Base-by-base conservation (phyloP, 2,113 vertebrate species). In the Trematomus loennbergii region DNA sequence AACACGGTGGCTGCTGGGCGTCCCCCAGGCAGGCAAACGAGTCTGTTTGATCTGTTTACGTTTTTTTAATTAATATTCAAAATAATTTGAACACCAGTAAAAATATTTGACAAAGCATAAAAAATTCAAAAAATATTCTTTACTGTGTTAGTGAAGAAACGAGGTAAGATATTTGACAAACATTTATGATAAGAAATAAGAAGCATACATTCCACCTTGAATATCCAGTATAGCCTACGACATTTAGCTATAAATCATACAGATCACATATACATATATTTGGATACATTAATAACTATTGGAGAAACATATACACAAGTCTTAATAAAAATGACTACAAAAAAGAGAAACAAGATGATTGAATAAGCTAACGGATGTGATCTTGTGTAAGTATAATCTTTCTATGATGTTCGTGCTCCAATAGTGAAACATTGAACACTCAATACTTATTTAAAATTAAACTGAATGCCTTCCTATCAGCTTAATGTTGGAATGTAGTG, bases 1-100 rank as follows among this genome's bases (percentile, higher is more conserved):
- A 91, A 89, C 83, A 71, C 68, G 36, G 89, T 71, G 75, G 53
- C 81, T 88, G 75, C 78, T 87, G 91, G 94, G 94, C 94, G 93
- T 92, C 83, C 84, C 91, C 90, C 65, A 68, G 8, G 29, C 25
- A 66, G 22, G 25, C 66, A 59, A 33, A 57, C 18, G 36, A 40
- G 36, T 40, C 36, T 40, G 7, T 40, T 8, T 9, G 36, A 40
- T 40, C 7, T 40, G 5, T 40, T 40, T 40, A 6, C 1, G 7
- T 40, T 6, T 6, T 40, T 40, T 9, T 0, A 8, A 50, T 50
- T 50, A 18, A 11, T 49, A 50, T 18, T 17, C 49, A 17, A 50
- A 15, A 50, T 50, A 2, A 50, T 12, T 22, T 22, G 2, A 55
- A 22, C 12, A 20, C 2, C 12, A 22, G 0, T 54, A 8, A 40